These are phyloP conservation scores for Fregata magnificens DNA, from an alignment of 2,113 vertebrate genomes.

Conservation along the genomic window DNA sequence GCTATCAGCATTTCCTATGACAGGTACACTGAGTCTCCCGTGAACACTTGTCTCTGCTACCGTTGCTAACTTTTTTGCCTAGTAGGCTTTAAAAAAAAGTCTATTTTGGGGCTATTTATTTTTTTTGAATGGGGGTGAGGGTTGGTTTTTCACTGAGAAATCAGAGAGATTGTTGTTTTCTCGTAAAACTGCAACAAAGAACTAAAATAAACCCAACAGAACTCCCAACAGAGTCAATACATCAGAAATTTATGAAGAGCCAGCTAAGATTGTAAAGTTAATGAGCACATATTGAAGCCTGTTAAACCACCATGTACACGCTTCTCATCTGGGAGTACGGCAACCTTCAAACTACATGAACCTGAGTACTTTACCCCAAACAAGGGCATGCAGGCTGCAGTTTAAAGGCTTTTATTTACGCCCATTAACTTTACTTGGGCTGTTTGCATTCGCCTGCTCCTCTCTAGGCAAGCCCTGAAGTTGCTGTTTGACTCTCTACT, in stretches of 20 bases:
- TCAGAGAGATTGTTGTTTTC: background rate
- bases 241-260: slow-evolving; percentile 51
- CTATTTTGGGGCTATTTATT: background rate
- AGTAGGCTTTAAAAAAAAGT: background rate
- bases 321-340: background rate
- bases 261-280: slow-evolving; percentile 42
- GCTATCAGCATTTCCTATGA: background rate
- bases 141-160: background rate
- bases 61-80: background rate
- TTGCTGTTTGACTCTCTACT: background rate
- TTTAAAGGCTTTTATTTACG: slow-evolving; percentile 30
- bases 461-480: background rate
- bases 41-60: background rate
- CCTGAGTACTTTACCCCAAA: slow-evolving; percentile 15
- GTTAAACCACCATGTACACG: slow-evolving; percentile 7
- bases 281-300: background rate
- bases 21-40: background rate
- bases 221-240: background rate
- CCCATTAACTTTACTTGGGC: background rate
- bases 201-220: background rate
- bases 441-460: background rate
- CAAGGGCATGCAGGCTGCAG: background rate
- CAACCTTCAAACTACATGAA: slow-evolving; percentile 51
- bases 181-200: background rate
- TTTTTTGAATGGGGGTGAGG: background rate